Evolutionary conservation across 1,140 invertebrate genomes (phyloP), one percentile per base, ranked within the genome.

Genomic region (Tetraneura akinire): DNA sequence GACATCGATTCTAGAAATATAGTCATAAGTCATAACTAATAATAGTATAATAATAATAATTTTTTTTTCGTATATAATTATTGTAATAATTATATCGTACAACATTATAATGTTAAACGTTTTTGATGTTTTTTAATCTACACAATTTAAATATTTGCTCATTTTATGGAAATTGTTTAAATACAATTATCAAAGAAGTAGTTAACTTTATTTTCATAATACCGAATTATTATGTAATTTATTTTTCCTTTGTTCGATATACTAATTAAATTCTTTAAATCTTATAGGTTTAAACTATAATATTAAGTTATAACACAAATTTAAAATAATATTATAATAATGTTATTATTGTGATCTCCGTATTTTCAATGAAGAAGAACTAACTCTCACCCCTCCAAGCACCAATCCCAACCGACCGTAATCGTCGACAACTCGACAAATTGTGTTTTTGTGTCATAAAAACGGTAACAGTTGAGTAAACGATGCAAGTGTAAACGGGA

Each of bases 401-500:
- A n/a, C n/a, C n/a, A n/a, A 4, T 37, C 8, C 32, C 32, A 37
- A 37, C 32, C 32, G 8, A 8, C 32, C 32, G 32, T 4, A 10
- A 47, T 10, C 45, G 45, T 11, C 45, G 21, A 23, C 21, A 57
- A 57, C 26, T 9, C 14, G 51, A 23, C 51, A 55, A 55, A 55
- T 55, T 55, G 51, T 13, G 2, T 2, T 14, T 68, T 14, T 68
- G n/a, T 45, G 37, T 45, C 21, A 11, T 47, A 47, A 68, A 45
- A 47, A 23, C 37, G 14, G 10, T 10, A 37, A n/a, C 8, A 13
- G 42, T 8, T 6, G 66, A 47, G 66, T 47, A 66, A 45, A 68
- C 42, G 68, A 29, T 26, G 66, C 8, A 45, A 16, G 37, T 60
- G 55, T 62, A 62, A 62, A 78, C 16, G 74, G 74, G n/a, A 60